These are phyloP conservation scores for Graptemys geographica DNA, from an alignment of 2,797 vertebrate species.

Conservation along the genomic window DNA sequence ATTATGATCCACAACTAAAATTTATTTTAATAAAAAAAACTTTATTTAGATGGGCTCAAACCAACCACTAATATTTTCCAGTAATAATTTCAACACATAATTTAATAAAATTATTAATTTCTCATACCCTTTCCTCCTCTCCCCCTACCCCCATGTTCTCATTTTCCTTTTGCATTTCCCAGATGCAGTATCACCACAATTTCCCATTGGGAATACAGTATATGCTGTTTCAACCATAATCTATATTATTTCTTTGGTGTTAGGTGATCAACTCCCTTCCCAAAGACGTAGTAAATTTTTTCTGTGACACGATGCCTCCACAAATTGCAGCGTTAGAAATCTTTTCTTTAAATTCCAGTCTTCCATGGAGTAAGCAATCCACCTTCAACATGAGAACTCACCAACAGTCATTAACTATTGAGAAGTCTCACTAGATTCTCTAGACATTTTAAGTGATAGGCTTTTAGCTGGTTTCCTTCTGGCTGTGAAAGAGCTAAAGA, in stretches of 20 bases:
- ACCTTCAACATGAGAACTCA: neutral
- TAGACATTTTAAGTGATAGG: conserved; percentile 91
- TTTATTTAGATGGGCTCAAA: conserved; percentile 64
- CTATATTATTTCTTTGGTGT: conserved; percentile 3
- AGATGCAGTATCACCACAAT: conserved; percentile 7
- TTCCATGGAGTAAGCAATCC: neutral
- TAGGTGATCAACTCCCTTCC: conserved; percentile 14
- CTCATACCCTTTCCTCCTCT: neutral
- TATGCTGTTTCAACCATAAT: conserved; percentile 6
- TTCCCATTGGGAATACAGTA: conserved; percentile 65
- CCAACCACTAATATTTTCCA: conserved; percentile 1
- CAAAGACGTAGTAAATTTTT: conserved; percentile 11
- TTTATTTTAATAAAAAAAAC: neutral
- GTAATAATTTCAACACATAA: conserved; percentile 29
- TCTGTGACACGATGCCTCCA: neutral
- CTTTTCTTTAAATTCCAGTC: neutral
- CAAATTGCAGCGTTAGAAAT: neutral
- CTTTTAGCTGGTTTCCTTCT: conserved; percentile 78
- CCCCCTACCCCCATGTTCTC: neutral
- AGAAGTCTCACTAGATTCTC: conserved; percentile 89
- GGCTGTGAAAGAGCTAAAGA: conserved; percentile 80
- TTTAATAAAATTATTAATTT: conserved; percentile 39
- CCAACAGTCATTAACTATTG: conserved; percentile 75
- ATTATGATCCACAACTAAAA: neutral
- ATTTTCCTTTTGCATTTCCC: conserved; percentile 2